Percentiles rank a stretch among this genome's conserved stretches.
These are phyloP conservation scores for Sternotherus odoratus DNA, from an alignment of 2,797 vertebrate genomes.

Conservation along the genomic window DNA sequence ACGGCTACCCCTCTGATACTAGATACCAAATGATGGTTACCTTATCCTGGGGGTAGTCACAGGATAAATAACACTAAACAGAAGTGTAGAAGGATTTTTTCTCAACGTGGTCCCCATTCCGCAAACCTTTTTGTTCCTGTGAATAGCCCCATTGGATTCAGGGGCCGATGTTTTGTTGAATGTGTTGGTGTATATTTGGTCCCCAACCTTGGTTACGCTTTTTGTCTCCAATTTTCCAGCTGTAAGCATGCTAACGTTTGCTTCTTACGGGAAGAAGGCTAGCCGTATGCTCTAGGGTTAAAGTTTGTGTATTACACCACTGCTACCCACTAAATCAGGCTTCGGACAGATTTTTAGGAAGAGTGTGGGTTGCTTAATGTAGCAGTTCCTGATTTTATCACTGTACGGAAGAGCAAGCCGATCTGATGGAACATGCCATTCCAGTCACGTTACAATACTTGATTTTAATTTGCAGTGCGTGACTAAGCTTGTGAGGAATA, in stretches of 20 bases:
- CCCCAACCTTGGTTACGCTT: not conserved
- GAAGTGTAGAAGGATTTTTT: not conserved
- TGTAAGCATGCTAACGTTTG: not conserved
- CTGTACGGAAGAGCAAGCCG: not conserved
- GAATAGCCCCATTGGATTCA: not conserved
- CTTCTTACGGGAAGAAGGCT: not conserved
- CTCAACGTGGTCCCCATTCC: not conserved
- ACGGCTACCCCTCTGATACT: no score
- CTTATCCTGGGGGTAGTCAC: not conserved
- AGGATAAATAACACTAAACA: not conserved
- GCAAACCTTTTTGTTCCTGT: not conserved
- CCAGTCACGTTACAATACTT: not conserved
- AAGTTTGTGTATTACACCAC: slow-evolving; percentile 1
- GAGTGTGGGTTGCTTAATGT: not conserved
- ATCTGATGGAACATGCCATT: not conserved
- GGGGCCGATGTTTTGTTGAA: not conserved
- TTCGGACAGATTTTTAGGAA: not conserved
- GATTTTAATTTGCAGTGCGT: slow-evolving; percentile 85
- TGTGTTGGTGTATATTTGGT: not conserved
- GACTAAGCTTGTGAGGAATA: slow-evolving; percentile 91
- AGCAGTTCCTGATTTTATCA: not conserved
- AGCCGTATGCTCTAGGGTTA: not conserved
- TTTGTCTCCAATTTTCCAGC: not conserved
- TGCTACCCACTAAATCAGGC: not conserved
- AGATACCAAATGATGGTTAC: not conserved